Evolutionary conservation across 2,113 vertebrate species (phyloP).

Genomic region (Larimichthys crocea): DNA sequence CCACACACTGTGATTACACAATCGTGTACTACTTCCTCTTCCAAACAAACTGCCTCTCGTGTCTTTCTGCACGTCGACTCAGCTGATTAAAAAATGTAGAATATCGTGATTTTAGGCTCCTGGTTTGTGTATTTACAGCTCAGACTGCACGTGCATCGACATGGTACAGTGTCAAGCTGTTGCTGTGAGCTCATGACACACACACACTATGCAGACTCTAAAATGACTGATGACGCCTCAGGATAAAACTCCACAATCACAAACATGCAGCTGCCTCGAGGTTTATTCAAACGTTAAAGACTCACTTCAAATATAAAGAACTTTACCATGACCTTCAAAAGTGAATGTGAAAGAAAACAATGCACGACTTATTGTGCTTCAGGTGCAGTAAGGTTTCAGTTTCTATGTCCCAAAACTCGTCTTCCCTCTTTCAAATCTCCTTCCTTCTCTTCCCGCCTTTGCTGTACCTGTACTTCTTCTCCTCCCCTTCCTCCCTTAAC

Average conservation of each 20-base stretch:
- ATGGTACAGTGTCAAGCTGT: no score
- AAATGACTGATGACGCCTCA: no score
- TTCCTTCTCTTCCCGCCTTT: conserved; percentile 28
- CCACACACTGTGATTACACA: neutral
- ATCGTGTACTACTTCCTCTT: neutral
- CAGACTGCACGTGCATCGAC: no score
- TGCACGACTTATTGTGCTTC: neutral
- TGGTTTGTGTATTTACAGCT: no score
- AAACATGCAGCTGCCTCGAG: no score
- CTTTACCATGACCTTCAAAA: neutral
- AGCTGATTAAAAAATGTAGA: neutral
- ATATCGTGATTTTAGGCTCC: neutral
- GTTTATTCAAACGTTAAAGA: no score
- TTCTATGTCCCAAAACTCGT: conserved; percentile 16
- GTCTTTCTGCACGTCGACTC: neutral
- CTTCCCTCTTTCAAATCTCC: conserved; percentile 36
- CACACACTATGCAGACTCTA: no score
- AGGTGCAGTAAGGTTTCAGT: neutral
- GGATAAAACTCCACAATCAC: no score
- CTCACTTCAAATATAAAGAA: neutral
- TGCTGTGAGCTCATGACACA: no score
- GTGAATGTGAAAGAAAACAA: neutral
- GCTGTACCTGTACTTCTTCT: neutral
- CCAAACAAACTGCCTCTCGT: no score
- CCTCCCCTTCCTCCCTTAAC: conserved; percentile 5